Base-by-base conservation (phyloP, 2,797 vertebrate species). In the Chrosomus eos region DNA sequence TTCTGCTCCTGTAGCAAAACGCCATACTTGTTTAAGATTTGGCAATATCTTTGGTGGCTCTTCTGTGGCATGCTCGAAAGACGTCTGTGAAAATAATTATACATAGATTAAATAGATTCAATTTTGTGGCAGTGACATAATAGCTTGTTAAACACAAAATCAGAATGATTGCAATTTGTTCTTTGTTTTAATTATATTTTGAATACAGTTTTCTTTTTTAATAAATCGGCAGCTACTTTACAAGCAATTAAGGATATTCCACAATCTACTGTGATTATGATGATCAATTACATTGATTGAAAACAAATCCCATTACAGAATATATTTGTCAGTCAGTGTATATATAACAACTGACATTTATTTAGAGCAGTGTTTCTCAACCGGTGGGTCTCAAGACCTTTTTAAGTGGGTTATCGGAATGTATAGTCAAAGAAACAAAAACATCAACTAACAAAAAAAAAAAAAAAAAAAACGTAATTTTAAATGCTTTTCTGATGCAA, bases 231-330 rank as follows among this genome's bases (percentile, higher is more conserved):
- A 83, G 71, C 48, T 58, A 70, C 76, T 83, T 80, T 43, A 83
- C 43, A 45, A 83, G 81, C 70, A 83, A 83, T 80, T 83, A 83
- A 51, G 16, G 18, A 43, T 80, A 78, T 83, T 83, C n/a, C 81
- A 75, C 64, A 83, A 67, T 81, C 26, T 18, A 58, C 40, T 72
- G 64, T 81, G 81, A 81, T 85, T 73, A 85, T 72, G 33, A 43
- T 70, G 68, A 83, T 55, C 33, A 33, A 67, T 75, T 51, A 36
- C 36, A 83, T 51, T 76, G 62, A 80, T 51, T 70, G 77, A 75
- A 87, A 83, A 75, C 60, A 86, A 86, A 73, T 45, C 53, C 64
- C 31, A 10, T n/a, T 64, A 45, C 53, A 74, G 67, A 55, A 64
- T 55, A 43, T 67, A 51, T 74, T 26, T 43, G 26, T 75, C 26